Percentiles rank a stretch among this genome's conserved stretches.
These are phyloP conservation scores for Brachyhypopomus occidentalis DNA, from an alignment of 2,113 vertebrate genomes.

Conservation along the genomic window DNA sequence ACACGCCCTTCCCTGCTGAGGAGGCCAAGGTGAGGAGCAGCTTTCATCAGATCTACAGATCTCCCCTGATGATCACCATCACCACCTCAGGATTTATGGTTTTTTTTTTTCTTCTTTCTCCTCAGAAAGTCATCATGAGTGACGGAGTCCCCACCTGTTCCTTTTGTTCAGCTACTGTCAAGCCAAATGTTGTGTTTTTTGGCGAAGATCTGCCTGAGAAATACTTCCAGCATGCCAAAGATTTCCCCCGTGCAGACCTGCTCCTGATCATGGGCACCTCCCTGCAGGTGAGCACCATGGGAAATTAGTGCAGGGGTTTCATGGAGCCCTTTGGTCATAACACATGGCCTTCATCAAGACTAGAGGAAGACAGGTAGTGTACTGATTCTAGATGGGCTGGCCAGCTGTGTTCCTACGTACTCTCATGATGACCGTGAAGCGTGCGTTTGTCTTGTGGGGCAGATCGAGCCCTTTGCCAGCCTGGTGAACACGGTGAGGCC, in stretches of 20 bases:
- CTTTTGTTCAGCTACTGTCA: conserved; percentile 76
- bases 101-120: background rate
- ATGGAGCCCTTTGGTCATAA: background rate
- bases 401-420: too few species aligned
- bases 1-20: conserved; percentile 73
- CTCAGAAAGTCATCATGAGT: conserved; percentile 71
- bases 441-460: background rate
- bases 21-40: conserved; percentile 72
- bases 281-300: conserved; percentile 66
- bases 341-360: too few species aligned
- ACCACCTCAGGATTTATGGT: background rate
- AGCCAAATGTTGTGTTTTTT: conserved; percentile 80
- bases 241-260: conserved; percentile 79
- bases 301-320: background rate
- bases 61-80: too few species aligned
- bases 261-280: conserved; percentile 82
- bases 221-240: conserved; percentile 73
- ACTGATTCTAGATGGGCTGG: too few species aligned
- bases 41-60: too few species aligned
- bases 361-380: background rate
- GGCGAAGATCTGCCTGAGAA: conserved; percentile 78
- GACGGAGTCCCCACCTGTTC: conserved; percentile 69
- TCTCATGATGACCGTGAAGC: too few species aligned
- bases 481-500: conserved; percentile 76
- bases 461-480: conserved; percentile 80